phyloP scores from a whole-genome alignment of 2,797 vertebrate species.

The Micropoecilia bifurca region DNA sequence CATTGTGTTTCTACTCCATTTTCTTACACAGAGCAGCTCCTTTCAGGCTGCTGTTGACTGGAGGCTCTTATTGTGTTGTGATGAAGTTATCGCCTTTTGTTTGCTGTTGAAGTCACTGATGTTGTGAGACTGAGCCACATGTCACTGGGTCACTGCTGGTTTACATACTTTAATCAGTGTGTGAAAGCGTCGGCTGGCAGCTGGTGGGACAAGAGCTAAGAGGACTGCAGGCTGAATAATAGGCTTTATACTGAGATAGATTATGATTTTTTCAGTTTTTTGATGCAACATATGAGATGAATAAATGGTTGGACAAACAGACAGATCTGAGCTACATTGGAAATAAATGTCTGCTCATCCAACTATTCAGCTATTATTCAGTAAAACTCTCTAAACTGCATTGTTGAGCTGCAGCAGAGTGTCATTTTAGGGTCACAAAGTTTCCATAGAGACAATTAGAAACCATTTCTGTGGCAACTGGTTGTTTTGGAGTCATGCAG shows the following conservation, averaged over 20 bases:
- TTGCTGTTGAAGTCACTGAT: background rate
- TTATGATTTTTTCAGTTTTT: background rate
- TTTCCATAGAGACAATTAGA: background rate
- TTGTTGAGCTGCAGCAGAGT: background rate
- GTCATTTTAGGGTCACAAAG: background rate
- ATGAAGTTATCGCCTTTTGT: background rate
- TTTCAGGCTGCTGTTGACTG: background rate
- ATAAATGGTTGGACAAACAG: background rate
- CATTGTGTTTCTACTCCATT: background rate
- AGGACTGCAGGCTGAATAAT: background rate
- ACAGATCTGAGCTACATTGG: background rate
- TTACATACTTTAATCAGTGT: slow-evolving; percentile 5
- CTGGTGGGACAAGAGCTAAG: slow-evolving; percentile 4
- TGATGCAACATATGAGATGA: background rate
- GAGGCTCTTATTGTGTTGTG: background rate
- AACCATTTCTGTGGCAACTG: background rate
- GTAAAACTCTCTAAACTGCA: background rate
- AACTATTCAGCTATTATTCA: background rate
- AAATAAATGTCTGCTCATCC: background rate
- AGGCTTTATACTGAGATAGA: background rate
- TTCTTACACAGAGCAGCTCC: background rate
- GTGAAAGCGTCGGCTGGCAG: slow-evolving; percentile 7
- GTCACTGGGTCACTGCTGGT: slow-evolving; percentile 2
- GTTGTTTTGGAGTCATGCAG: background rate
- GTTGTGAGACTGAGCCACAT: slow-evolving; percentile 1